phyloP scores from a whole-genome alignment of 2,113 vertebrate genomes.

The Scartelaos histophorus region DNA sequence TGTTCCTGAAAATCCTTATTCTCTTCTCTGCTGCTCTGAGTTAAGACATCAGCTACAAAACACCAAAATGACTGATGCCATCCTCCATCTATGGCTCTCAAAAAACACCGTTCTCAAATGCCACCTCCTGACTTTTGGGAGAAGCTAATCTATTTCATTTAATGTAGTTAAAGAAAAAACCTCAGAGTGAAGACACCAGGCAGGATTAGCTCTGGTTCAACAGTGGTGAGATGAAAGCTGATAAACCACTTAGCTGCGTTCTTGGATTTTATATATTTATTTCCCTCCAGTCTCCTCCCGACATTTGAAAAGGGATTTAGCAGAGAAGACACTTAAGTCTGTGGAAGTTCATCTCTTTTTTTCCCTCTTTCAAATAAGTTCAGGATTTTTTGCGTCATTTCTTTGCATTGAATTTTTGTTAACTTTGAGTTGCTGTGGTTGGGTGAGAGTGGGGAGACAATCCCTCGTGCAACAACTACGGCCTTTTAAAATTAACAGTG shows the following conservation, averaged over 20 bases:
- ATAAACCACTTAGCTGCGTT: conserved; percentile 71
- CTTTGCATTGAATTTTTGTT: conserved; percentile 52
- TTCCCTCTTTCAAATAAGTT: conserved; percentile 64
- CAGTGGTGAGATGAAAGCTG: conserved; percentile 72
- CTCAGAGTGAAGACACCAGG: conserved; percentile 65
- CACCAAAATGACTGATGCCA: conserved; percentile 48
- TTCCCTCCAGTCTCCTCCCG: conserved; percentile 66
- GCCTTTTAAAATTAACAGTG: conserved; percentile 23
- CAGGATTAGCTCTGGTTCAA: conserved; percentile 68
- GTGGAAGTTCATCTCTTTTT: conserved; percentile 72
- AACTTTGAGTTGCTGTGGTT: conserved; percentile 55
- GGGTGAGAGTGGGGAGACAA: conserved; percentile 16
- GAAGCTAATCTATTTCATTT: conserved; percentile 73
- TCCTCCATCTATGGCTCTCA: conserved; percentile 38
- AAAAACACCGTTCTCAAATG: conserved; percentile 64
- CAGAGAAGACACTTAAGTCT: conserved; percentile 67
- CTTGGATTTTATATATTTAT: conserved; percentile 77
- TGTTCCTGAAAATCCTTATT: conserved; percentile 20
- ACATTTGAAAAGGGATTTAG: conserved; percentile 74
- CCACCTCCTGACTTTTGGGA: conserved; percentile 70
- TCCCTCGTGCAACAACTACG: conserved; percentile 17
- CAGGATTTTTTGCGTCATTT: conserved; percentile 24
- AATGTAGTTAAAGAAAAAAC: conserved; percentile 69
- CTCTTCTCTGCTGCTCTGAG: conserved; percentile 15
- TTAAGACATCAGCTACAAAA: conserved; percentile 54